phyloP scores from a whole-genome alignment of 2,113 vertebrate genomes.

The Notechis scutatus region DNA sequence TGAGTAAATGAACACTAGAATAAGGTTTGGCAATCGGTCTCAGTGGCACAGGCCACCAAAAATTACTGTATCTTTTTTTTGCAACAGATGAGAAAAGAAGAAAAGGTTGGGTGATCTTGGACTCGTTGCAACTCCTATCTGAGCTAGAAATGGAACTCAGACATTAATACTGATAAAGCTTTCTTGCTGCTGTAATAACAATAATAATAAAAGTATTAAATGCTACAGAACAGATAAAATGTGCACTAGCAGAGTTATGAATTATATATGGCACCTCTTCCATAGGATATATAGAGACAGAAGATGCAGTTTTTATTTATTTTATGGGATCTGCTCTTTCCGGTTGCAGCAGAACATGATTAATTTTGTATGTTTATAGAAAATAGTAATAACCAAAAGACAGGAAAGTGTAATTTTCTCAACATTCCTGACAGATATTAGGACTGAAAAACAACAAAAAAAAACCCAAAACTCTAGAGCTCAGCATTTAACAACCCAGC shows the following conservation, averaged over 20 bases:
- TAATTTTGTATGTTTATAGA: not conserved
- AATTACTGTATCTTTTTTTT: not conserved
- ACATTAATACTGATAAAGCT: constrained; percentile 7
- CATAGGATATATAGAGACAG: not conserved
- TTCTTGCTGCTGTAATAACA: not conserved
- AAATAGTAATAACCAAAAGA: not conserved
- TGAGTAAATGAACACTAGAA: not conserved
- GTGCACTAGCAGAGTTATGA: not conserved
- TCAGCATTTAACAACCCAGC: not conserved
- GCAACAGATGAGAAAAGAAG: not conserved
- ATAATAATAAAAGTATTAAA: not conserved
- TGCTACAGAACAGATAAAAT: not conserved
- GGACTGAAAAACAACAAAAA: not conserved
- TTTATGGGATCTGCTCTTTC: not conserved
- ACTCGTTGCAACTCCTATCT: not conserved
- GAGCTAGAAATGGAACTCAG: not conserved
- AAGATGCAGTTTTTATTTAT: not conserved
- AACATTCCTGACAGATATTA: not conserved
- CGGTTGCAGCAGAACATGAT: not conserved
- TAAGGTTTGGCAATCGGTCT: not conserved
- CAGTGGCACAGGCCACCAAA: not conserved
- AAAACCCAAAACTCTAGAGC: not conserved
- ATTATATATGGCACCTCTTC: not conserved
- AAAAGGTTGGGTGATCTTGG: not conserved
- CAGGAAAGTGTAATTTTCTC: not conserved